A percentile compares a stretch with the other conserved stretches of the same genome.
These are phyloP conservation scores for Drosophila subpulchrella DNA, from an alignment of 1,140 invertebrate genomes.

Conservation along the genomic window DNA sequence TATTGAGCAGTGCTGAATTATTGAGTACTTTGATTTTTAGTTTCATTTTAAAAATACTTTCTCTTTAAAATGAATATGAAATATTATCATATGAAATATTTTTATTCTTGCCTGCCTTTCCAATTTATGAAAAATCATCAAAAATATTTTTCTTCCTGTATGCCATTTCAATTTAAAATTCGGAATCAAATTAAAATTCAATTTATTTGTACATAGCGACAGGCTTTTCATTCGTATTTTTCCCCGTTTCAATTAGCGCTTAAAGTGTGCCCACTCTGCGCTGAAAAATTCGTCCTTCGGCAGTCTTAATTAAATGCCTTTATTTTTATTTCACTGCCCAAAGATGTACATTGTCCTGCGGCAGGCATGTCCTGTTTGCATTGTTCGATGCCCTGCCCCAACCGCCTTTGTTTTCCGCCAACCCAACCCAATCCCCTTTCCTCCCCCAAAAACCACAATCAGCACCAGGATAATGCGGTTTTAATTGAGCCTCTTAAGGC, in stretches of 20 bases:
- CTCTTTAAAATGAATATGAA: no score
- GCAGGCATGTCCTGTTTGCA: conserved; percentile 40
- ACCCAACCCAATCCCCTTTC: neutral
- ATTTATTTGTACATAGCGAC: conserved; percentile 18
- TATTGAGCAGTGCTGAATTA: no score
- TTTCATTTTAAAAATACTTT: no score
- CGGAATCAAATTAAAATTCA: conserved; percentile 31
- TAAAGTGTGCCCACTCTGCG: conserved; percentile 9
- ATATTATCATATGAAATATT: no score
- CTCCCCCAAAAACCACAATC: conserved; percentile 17
- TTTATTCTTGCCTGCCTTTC: neutral
- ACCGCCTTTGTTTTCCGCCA: conserved; percentile 7
- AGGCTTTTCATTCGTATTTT: conserved; percentile 5
- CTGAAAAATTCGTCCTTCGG: conserved; percentile 22
- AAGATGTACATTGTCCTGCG: conserved; percentile 41
- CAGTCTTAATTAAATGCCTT: conserved; percentile 46
- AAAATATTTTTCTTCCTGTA: neutral
- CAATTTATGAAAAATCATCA: conserved; percentile 1
- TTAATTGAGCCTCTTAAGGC: conserved; percentile 67
- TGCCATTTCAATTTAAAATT: conserved; percentile 23
- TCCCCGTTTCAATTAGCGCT: conserved; percentile 29
- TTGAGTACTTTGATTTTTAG: no score
- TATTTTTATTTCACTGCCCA: conserved; percentile 40
- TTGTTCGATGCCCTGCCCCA: conserved; percentile 19
- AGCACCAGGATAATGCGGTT: conserved; percentile 56